phyloP scores from a whole-genome alignment of 2,113 vertebrate genomes.

The Heliornis fulica region DNA sequence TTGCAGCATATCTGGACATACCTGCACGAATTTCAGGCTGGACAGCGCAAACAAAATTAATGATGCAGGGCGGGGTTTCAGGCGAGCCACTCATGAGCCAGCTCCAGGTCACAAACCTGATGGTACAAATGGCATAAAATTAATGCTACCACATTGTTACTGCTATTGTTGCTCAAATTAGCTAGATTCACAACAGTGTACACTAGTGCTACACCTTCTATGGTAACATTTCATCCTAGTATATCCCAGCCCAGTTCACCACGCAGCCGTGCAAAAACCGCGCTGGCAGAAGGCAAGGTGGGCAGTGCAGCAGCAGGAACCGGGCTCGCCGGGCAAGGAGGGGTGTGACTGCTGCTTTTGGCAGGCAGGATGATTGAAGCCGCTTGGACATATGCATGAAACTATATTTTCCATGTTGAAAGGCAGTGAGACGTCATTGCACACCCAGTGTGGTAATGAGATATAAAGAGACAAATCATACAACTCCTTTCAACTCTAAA shows the following conservation, averaged over 20 bases:
- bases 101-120: not conserved
- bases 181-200: not conserved
- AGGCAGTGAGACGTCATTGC: not conserved
- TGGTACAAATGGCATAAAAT: not conserved
- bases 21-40: not conserved
- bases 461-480: not conserved
- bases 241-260: not conserved
- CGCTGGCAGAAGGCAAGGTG: not conserved
- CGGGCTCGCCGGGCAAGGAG: not conserved
- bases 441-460: not conserved
- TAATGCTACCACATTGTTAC: not conserved
- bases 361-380: not conserved
- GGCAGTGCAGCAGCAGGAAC: not conserved
- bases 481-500: not conserved
- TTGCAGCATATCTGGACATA: not conserved
- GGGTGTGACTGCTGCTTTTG: not conserved
- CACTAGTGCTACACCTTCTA: not conserved
- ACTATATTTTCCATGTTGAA: conserved; percentile 24
- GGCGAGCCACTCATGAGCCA: not conserved
- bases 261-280: fast-evolving
- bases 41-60: not conserved
- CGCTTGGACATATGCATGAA: not conserved
- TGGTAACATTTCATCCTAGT: not conserved
- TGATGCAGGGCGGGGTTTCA: not conserved
- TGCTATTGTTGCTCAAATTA: not conserved